phyloP scores from a whole-genome alignment of 2,797 vertebrate genomes.

The Huso huso region DNA sequence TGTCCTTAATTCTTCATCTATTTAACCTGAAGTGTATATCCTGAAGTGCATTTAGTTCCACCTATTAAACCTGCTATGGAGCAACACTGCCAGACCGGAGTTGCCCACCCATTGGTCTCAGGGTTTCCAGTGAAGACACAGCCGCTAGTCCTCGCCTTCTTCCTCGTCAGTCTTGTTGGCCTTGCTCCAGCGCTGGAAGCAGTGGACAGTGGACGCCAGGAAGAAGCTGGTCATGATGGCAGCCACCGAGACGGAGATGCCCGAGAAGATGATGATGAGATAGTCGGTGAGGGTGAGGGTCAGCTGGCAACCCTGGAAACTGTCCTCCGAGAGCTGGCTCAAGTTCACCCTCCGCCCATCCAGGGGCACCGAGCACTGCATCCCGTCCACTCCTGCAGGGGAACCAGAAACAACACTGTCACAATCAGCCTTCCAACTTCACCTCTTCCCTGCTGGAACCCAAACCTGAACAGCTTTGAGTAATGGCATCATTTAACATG shows the following conservation, averaged over 20 bases:
- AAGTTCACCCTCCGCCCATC: constrained; percentile 80
- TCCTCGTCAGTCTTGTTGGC: constrained; percentile 86
- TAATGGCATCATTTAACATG: constrained; percentile 24
- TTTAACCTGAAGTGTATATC: too few relatives aligned
- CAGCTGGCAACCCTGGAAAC: constrained; percentile 91
- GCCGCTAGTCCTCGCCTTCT: not conserved
- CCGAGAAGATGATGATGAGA: constrained; percentile 95
- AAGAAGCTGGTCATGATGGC: constrained; percentile 97
- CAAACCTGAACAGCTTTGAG: not conserved
- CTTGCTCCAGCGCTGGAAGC: constrained; percentile 94
- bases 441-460: not conserved
- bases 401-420: constrained; percentile 19
- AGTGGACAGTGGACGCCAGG: constrained; percentile 91
- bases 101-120: too few relatives aligned
- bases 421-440: not conserved
- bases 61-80: too few relatives aligned
- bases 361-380: constrained; percentile 85
- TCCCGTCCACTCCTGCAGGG: constrained; percentile 73
- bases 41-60: too few relatives aligned
- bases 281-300: constrained; percentile 88
- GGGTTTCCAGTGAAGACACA: too few relatives aligned
- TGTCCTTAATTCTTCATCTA: too few relatives aligned
- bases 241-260: constrained; percentile 87
- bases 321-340: constrained; percentile 85
- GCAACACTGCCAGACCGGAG: too few relatives aligned